These are phyloP conservation scores for Alcedo quadribrachys DNA, from an alignment of 2,797 vertebrate species.

Conservation along the genomic window DNA sequence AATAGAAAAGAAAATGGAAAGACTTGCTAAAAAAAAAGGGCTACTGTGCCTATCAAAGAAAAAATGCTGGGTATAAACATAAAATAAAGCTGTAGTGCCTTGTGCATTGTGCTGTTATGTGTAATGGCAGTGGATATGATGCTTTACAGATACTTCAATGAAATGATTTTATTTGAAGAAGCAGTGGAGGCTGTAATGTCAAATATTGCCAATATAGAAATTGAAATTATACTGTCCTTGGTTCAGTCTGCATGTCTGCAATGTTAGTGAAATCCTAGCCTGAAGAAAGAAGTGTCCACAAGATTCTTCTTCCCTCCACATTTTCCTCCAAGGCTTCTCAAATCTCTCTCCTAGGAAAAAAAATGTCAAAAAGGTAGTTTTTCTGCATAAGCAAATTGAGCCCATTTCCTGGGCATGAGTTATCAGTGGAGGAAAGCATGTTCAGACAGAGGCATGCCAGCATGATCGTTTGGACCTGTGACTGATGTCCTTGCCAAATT, in stretches of 20 bases:
- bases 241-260: not conserved
- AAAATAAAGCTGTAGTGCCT: not conserved
- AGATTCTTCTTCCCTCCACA: not conserved
- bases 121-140: not conserved
- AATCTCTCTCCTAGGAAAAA: not conserved
- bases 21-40: not conserved
- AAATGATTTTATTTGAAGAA: not conserved
- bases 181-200: not conserved
- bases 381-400: not conserved
- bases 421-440: not conserved
- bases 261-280: not conserved
- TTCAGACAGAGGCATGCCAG: not conserved
- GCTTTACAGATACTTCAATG: not conserved
- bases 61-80: not conserved
- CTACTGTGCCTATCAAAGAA: not conserved
- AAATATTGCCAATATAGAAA: not conserved
- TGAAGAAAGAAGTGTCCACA: not conserved
- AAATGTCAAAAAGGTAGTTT: not conserved
- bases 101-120: not conserved
- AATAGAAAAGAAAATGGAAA: constrained; percentile 4
- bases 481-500: not conserved
- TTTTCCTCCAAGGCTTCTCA: not conserved
- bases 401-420: not conserved
- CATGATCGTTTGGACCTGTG: not conserved
- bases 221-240: not conserved